Evolutionary conservation across 1,140 invertebrate species (phyloP).

Genomic region (Pomacea maculata): DNA sequence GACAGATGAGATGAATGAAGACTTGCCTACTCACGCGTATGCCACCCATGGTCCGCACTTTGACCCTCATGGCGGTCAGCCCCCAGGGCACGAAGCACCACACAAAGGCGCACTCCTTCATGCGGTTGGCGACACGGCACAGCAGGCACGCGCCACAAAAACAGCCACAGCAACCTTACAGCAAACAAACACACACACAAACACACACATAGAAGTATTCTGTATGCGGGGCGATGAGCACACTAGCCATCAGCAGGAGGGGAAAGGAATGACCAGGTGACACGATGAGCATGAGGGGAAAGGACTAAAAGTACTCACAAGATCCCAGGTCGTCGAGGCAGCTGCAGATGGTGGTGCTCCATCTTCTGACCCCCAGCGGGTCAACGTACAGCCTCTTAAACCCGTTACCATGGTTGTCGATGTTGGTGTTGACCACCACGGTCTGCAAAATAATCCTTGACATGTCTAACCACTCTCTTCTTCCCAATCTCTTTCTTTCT

Average conservation of each 20-base stretch:
- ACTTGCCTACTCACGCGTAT: constrained; percentile 31
- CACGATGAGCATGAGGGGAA: neutral
- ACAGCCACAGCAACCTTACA: constrained; percentile 24
- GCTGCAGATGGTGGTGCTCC: constrained; percentile 23
- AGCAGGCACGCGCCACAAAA: constrained; percentile 32
- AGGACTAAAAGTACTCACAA: constrained; percentile 15
- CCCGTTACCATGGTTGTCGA: neutral
- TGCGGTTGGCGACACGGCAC: constrained; percentile 33
- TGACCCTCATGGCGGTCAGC: constrained; percentile 33
- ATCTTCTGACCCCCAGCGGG: constrained; percentile 14
- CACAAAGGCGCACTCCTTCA: constrained; percentile 39
- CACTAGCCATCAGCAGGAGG: neutral
- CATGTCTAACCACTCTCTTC: neutral
- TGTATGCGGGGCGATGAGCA: neutral
- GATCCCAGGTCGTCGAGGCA: constrained; percentile 20
- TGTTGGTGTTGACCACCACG: constrained; percentile 18
- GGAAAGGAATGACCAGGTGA: neutral
- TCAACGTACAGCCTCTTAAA: constrained; percentile 12
- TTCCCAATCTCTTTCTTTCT: neutral
- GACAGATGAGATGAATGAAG: neutral
- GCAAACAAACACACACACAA: neutral
- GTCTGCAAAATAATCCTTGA: neutral
- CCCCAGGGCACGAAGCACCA: constrained; percentile 36
- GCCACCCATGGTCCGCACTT: constrained; percentile 41
- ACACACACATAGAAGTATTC: neutral